phyloP scores from a whole-genome alignment of 2,113 vertebrate species.

The Bufo bufo region DNA sequence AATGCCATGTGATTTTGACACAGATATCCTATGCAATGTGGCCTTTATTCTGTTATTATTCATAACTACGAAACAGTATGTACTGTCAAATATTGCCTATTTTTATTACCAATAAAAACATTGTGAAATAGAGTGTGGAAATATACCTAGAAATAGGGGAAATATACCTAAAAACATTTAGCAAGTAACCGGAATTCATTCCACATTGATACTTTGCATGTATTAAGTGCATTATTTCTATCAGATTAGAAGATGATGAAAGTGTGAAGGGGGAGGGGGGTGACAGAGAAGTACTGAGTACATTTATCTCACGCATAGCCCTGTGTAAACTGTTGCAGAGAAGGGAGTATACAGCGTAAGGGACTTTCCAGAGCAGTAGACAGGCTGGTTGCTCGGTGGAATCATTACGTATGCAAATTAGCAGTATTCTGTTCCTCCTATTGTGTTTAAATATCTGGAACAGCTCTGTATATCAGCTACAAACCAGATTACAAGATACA shows the following conservation, averaged over 20 bases:
- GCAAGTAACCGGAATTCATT: too few relatives aligned
- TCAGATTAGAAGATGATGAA: background rate
- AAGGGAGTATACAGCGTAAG: conserved; percentile 28
- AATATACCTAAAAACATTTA: too few relatives aligned
- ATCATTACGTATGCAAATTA: conserved; percentile 42
- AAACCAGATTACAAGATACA: background rate
- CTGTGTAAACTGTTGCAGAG: conserved; percentile 18
- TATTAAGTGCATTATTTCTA: background rate
- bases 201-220: too few relatives aligned
- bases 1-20: too few relatives aligned
- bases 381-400: conserved; percentile 3
- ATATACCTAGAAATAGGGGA: too few relatives aligned
- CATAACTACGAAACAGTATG: too few relatives aligned
- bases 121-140: too few relatives aligned
- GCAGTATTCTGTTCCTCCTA: background rate
- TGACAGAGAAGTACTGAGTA: background rate
- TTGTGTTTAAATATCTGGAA: conserved; percentile 23
- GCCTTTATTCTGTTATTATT: too few relatives aligned
- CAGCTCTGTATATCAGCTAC: background rate
- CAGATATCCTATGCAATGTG: too few relatives aligned
- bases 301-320: background rate
- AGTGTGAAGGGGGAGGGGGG: background rate
- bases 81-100: too few relatives aligned
- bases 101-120: too few relatives aligned
- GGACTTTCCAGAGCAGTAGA: conserved; percentile 43